phyloP scores from a whole-genome alignment of 2,888 invertebrate genomes.

The Falcaria lacertinaria region DNA sequence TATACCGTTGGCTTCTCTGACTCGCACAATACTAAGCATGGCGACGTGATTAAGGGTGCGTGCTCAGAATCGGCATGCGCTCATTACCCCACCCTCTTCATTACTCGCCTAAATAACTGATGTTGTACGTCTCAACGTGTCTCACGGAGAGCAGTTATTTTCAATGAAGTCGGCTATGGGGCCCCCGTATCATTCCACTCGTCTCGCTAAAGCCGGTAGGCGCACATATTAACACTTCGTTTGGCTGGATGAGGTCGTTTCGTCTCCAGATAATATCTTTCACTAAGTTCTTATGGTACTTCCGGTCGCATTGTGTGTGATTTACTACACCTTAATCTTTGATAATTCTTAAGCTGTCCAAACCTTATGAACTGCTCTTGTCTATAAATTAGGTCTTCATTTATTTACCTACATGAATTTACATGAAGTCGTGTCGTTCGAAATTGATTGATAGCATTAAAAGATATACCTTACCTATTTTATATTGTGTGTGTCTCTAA shows the following conservation, averaged over 20 bases:
- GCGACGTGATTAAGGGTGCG: conserved; percentile 63
- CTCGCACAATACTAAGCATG: conserved; percentile 9
- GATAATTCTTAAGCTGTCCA: neutral
- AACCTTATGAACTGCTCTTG: too few species aligned
- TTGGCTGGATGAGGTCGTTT: conserved; percentile 10
- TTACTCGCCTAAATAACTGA: conserved; percentile 70
- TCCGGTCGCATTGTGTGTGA: neutral
- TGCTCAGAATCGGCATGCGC: conserved; percentile 66
- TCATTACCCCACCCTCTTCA: conserved; percentile 71
- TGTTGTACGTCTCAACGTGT: conserved; percentile 55
- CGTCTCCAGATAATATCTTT: conserved; percentile 3
- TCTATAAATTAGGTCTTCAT: too few species aligned
- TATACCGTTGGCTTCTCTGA: conserved; percentile 33
- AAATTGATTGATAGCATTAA: too few species aligned
- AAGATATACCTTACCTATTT: too few species aligned
- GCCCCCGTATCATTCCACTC: conserved; percentile 15
- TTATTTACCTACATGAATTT: too few species aligned
- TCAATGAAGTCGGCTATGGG: conserved; percentile 43
- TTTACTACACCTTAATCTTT: neutral
- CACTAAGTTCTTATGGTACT: neutral
- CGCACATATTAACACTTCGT: conserved; percentile 31
- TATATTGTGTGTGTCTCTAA: too few species aligned
- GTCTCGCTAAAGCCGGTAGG: conserved; percentile 20
- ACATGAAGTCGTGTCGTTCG: too few species aligned
- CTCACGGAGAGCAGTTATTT: conserved; percentile 53